Conservation (phyloP, 2,113 vertebrate species). For the Hippolais icterina region DNA sequence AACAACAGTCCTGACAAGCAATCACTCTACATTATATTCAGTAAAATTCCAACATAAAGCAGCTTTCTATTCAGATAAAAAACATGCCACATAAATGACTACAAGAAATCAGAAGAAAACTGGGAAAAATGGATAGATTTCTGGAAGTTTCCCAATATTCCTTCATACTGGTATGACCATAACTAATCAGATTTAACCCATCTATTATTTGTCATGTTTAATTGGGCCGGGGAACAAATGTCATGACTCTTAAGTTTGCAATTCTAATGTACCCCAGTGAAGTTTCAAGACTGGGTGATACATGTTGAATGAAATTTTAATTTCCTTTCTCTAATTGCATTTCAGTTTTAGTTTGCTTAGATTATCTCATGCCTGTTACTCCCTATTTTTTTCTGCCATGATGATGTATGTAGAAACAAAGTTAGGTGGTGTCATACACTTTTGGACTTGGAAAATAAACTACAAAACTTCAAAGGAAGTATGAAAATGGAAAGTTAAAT, state of each 20-base stretch:
- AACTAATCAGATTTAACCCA: background rate
- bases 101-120: background rate
- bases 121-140: background rate
- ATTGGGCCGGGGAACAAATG: background rate
- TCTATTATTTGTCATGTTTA: background rate
- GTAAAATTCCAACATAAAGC: background rate
- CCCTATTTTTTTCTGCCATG: background rate
- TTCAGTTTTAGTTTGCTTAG: background rate
- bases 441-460: background rate
- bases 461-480: background rate
- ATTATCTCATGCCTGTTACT: background rate
- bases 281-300: background rate
- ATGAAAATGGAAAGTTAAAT: background rate
- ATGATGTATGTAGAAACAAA: background rate
- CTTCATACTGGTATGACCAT: background rate
- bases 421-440: background rate
- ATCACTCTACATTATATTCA: background rate
- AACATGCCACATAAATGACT: background rate
- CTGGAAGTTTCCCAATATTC: background rate
- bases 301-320: background rate
- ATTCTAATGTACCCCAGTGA: background rate
- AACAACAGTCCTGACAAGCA: conserved; percentile 3
- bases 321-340: background rate
- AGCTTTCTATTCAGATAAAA: background rate
- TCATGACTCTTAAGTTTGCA: background rate